These are phyloP conservation scores for Tupaia tana DNA, from an alignment of 2,113 vertebrate species.

Conservation along the genomic window DNA sequence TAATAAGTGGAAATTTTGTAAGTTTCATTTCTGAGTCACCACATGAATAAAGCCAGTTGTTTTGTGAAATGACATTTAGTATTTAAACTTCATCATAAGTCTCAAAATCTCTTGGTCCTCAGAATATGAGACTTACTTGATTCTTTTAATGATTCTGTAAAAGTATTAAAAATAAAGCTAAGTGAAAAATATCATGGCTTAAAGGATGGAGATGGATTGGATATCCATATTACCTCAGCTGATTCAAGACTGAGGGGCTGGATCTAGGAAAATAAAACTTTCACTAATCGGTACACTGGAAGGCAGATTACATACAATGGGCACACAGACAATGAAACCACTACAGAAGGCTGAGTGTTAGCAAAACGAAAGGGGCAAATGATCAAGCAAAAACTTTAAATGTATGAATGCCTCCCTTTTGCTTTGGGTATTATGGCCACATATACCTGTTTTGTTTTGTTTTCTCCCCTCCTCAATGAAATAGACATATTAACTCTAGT, in stretches of 20 bases:
- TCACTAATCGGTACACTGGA: not conserved
- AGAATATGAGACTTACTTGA: slow-evolving; percentile 33
- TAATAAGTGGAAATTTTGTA: not conserved
- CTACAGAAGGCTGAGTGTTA: not conserved
- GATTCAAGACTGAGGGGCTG: not conserved
- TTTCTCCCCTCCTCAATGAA: not conserved
- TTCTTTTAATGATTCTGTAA: slow-evolving; percentile 23
- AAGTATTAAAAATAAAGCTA: slow-evolving; percentile 35
- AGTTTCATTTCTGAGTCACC: slow-evolving; percentile 17
- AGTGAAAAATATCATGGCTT: not conserved
- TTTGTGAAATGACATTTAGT: slow-evolving; percentile 35
- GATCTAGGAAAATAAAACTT: not conserved
- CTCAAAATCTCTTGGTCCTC: not conserved
- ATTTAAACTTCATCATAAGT: slow-evolving; percentile 43
- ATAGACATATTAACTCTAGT: not conserved
- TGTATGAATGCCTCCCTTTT: not conserved
- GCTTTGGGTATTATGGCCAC: not conserved
- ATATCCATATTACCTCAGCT: not conserved
- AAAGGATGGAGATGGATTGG: not conserved
- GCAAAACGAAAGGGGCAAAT: not conserved
- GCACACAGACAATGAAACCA: not conserved
- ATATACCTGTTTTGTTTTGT: not conserved
- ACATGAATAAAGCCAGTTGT: slow-evolving; percentile 1
- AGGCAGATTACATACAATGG: not conserved
- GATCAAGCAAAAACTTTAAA: not conserved